These are phyloP conservation scores for Ormyrus pomaceus DNA, from an alignment of 2,888 invertebrate species.

Conservation along the genomic window DNA sequence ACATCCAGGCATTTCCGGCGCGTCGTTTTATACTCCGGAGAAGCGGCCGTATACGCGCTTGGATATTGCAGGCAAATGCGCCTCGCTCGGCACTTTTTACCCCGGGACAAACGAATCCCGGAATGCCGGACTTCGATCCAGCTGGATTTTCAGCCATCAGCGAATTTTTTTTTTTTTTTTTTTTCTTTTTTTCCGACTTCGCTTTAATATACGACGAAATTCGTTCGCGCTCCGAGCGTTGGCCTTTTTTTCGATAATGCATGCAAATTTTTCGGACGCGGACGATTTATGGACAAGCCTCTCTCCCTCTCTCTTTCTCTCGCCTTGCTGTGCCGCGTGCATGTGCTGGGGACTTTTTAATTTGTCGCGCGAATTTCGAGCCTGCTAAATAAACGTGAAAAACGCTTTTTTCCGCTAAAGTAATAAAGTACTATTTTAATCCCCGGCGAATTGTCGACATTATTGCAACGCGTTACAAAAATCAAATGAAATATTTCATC, in stretches of 20 bases:
- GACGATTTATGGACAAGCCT: background rate
- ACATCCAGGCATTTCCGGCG: conserved; percentile 34
- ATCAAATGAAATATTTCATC: no score
- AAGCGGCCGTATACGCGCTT: background rate
- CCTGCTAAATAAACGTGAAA: no score
- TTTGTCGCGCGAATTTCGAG: no score
- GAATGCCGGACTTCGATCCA: background rate
- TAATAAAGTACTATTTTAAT: no score
- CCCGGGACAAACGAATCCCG: background rate
- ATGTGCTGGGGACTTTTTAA: no score
- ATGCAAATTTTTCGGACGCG: background rate
- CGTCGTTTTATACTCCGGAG: conserved; percentile 16
- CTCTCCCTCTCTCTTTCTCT: background rate
- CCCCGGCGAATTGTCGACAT: no score
- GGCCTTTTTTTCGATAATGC: background rate
- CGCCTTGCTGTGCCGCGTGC: background rate
- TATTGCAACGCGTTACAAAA: no score
- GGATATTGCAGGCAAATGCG: conserved; percentile 18
- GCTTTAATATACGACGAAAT: background rate
- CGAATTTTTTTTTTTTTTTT: background rate
- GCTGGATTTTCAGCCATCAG: conserved; percentile 1
- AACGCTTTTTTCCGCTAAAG: no score
- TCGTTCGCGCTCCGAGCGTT: background rate
- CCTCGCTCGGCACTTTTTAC: conserved; percentile 7
- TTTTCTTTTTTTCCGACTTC: background rate